These are phyloP conservation scores for Pteronotus mesoamericanus DNA, from an alignment of 2,797 vertebrate species.

Conservation along the genomic window DNA sequence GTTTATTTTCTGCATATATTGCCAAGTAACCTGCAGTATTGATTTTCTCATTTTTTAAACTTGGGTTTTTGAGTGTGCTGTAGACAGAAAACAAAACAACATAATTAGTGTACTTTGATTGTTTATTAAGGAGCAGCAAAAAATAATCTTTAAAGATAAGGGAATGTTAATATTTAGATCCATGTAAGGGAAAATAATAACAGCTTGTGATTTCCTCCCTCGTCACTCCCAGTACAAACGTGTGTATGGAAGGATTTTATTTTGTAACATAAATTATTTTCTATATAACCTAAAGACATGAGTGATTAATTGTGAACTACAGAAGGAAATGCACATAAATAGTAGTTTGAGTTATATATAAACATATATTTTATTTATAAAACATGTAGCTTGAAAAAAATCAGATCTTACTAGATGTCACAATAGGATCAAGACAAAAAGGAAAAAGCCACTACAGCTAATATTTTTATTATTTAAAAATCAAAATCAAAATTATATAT, in stretches of 20 bases:
- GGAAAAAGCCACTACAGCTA: constrained; percentile 4
- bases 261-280: constrained; percentile 70
- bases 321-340: constrained; percentile 47
- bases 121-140: constrained; percentile 65
- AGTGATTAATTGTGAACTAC: constrained; percentile 62
- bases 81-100: constrained; percentile 59
- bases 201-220: constrained; percentile 66
- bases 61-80: constrained; percentile 57
- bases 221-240: constrained; percentile 60
- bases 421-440: constrained; percentile 20
- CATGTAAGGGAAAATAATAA: constrained; percentile 59
- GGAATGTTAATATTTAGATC: constrained; percentile 77
- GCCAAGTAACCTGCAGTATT: constrained; percentile 60
- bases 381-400: constrained; percentile 29
- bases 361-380: constrained; percentile 63
- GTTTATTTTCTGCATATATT: constrained; percentile 43
- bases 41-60: constrained; percentile 30
- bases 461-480: background rate
- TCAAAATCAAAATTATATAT: constrained; percentile 35
- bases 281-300: constrained; percentile 58
- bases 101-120: constrained; percentile 52
- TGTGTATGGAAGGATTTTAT: constrained; percentile 67
- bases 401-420: constrained; percentile 2
- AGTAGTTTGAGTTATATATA: constrained; percentile 64
- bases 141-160: constrained; percentile 72